Base-by-base conservation (phyloP, 1,140 invertebrate species). In the Tenebrio molitor region DNA sequence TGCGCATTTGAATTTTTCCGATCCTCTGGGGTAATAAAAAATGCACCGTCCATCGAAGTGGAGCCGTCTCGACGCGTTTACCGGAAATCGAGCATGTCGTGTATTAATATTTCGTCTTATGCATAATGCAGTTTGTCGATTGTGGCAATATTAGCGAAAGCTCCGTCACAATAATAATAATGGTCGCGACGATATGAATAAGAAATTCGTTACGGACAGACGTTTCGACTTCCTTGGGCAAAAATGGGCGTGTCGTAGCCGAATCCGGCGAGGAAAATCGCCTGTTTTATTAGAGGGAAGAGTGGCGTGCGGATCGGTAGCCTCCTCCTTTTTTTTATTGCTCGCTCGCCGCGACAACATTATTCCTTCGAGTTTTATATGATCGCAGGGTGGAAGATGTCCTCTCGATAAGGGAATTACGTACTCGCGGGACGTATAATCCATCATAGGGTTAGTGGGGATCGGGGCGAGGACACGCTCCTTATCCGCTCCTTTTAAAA, bases 361-460 rank as follows among this genome's bases (percentile, higher is more conserved):
- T 29, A 50, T 29, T 29, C 23, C 23, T 25, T 29, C 50, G 1
- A 25, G 50, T 58, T 58, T 53, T 53, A 53, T 53, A 53, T 53
- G 46, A 53, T 23, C 46, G 46, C 46, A 3, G 8, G 25, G 2
- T 53, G 19, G 17, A 53, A 53, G 46, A 53, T 58, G 50, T 58
- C 50, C 50, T 58, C 21, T 29, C 50, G 50, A 58, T 58, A 58
- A 29, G 50, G 50, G 50, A 58, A 58, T 58, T 58, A 58, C 50
- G 12, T 5, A 58, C 50, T 58, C 50, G 50, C 23, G 50, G 50
- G 50, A 58, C 50, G 21, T 15, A 58, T 58, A 58, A 58, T 58
- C 50, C 23, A 58, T 58, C 50, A 58, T 29, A 29, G 50, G 21
- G n/a, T n/a, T 5, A 14, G n/a, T 12, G 50, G 21, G 23, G 1